Percentiles rank a stretch among this genome's conserved stretches.
Conservation (phyloP, 2,797 vertebrate genomes). For the Mormyrops attenuatus region DNA sequence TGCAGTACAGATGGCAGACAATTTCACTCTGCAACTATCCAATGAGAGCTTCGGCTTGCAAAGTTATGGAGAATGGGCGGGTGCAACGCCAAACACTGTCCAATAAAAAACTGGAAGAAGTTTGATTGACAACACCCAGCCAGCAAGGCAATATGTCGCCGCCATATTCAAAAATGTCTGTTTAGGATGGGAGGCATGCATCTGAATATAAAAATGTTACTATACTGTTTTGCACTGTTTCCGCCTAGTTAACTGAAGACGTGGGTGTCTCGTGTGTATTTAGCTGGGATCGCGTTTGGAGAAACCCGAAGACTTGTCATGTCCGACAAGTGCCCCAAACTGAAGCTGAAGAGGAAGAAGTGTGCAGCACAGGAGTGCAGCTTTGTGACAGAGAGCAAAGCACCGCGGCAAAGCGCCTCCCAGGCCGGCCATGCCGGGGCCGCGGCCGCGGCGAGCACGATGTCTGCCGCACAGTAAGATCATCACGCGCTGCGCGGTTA, state of each 20-base stretch:
- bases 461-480: constrained; percentile 6
- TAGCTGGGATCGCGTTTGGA: not conserved
- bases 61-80: not conserved
- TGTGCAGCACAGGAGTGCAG: not conserved
- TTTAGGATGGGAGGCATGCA: not conserved
- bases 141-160: not conserved
- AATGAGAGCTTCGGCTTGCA: not conserved
- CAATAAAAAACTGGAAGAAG: not conserved
- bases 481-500: not conserved
- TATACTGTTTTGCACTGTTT: not conserved
- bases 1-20: not conserved
- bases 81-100: not conserved
- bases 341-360: constrained; percentile 57
- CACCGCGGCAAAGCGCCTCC: not conserved
- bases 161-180: constrained; percentile 1
- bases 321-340: constrained; percentile 37
- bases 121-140: not conserved
- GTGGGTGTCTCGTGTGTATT: not conserved
- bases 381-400: not conserved
- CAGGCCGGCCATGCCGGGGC: not conserved
- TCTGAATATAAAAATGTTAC: not conserved
- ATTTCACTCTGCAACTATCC: not conserved
- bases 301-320: constrained; percentile 26
- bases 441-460: not conserved
- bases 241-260: not conserved